Base-by-base conservation (phyloP, 2,113 vertebrate genomes). In the Bubalus kerabau region DNA sequence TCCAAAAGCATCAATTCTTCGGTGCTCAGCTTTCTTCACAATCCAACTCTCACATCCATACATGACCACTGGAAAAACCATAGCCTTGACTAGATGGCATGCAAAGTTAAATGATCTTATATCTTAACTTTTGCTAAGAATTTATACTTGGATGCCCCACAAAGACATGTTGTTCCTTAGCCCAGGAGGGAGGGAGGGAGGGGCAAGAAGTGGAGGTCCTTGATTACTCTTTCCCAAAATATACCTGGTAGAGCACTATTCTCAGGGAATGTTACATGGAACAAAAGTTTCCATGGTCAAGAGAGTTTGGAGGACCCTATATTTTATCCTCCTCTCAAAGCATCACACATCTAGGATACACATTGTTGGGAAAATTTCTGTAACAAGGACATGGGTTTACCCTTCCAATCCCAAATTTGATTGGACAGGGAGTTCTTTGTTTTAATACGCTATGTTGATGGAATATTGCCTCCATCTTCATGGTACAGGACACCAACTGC, bases 51-150 rank as follows among this genome's bases (percentile, higher is more conserved):
- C 43, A 46, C 43, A 46, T 46, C 43, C 43, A 46, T 46, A 2
- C 43, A 46, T 46, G 43, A 46, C 43, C 43, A 46, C 43, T 46
- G 43, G 43, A 46, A 46, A 46, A 46, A 46, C 43, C 43, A 46
- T 46, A 46, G 6, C 43, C 43, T 46, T 46, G 43, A 46, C 43
- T 46, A 46, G 43, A 46, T 7, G 43, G 10, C 57, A 54, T 64
- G 76, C 40, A 84, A 59, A 92, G 40, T 80, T 81, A 46, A 40
- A 12, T 64, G 57, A 17, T 83, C 93, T 94, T 92, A 28, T 54
- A 43, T 83, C 67, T 97, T 28, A 82, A 67, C 15, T 64, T 91
- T 94, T 83, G n/a, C 88, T 95, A 83, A 95, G 82, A 87, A 90
- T 76, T 84, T 97, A 50, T 94, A 83, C 59, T 92, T 98, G 71